These are phyloP conservation scores for Priocnemis perturbator DNA, from an alignment of 2,888 invertebrate genomes.

Conservation along the genomic window DNA sequence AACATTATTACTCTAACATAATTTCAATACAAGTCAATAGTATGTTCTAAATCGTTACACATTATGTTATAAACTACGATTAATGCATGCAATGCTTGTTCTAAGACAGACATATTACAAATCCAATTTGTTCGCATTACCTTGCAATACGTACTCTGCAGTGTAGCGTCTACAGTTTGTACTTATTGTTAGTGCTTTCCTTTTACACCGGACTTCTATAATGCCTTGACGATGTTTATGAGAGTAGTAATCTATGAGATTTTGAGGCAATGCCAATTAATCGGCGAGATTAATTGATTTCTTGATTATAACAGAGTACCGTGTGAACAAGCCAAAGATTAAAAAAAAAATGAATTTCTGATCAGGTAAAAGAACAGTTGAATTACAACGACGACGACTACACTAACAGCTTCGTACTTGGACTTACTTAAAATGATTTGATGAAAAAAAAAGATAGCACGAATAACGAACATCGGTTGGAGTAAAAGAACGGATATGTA, in stretches of 20 bases:
- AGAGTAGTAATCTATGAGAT: background rate
- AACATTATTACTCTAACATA: constrained; percentile 58
- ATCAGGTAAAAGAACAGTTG: background rate
- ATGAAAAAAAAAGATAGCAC: constrained; percentile 29
- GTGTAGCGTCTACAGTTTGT: constrained; percentile 20
- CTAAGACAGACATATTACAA: constrained; percentile 25
- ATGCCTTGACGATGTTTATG: background rate
- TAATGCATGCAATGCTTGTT: constrained; percentile 33
- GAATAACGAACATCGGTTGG: constrained; percentile 36
- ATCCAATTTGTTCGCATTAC: constrained; percentile 32
- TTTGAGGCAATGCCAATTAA: background rate
- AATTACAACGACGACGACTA: constrained; percentile 25
- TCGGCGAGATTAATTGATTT: background rate
- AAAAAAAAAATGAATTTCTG: no score
- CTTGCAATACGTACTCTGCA: constrained; percentile 27
- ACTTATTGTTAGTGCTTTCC: constrained; percentile 4
- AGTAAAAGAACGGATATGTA: constrained; percentile 36
- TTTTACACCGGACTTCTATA: constrained; percentile 4
- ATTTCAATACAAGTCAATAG: constrained; percentile 50
- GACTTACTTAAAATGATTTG: constrained; percentile 33
- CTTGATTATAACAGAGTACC: no score
- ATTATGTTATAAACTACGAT: constrained; percentile 47
- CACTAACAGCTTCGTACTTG: constrained; percentile 38
- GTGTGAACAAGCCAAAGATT: no score
- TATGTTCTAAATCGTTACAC: constrained; percentile 53